Evolutionary conservation across 1,140 invertebrate species (phyloP), one percentile per base, ranked within the genome.

Genomic region (Tetranychus cinnabarinus): DNA sequence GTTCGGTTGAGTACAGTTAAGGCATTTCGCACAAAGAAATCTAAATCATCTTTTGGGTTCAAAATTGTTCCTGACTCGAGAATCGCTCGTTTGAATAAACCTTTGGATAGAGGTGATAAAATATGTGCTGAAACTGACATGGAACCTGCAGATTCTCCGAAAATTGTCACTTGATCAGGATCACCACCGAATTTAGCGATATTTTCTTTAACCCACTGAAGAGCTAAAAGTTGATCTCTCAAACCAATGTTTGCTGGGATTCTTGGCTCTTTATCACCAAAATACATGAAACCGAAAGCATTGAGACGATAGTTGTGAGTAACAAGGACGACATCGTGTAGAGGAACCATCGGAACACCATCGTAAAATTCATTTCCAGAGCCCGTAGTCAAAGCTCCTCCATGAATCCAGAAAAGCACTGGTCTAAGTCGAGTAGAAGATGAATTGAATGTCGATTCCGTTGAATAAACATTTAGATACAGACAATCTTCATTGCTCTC

Each of bases 271-370:
- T 61, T 62, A 47, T 46, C 33, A 64, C 84, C 87, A 67, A 96
- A 84, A 70, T 87, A 92, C 7, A 97, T 78, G 73, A 93, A 97
- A 4, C 92, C 92, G 5, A 97, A 77, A 10, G 85, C 85, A 31
- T 88, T 86, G 6, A 93, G 81, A 59, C 91, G 79, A 71, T 97
- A 96, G 70, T 95, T 88, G 80, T 96, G 88, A 39, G 88, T 85
- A 4, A 93, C 89, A 61, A 95, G 76, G 57, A 97, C 85, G 15
- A 97, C 79, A 67, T 95, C 84, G 70, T 91, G 87, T 74, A 90
- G 86, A 2, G 84, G 83, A 0, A 87, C 88, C 45, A 97, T 73
- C 23, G 50, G 23, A 42, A 42, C 5, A 10, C 39, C 39, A 42
- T 5, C 5, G 10, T 42, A 42, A 10, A 42, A 42, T 42, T 42